A percentile compares a stretch with the other conserved stretches of the same genome.
Conservation (phyloP, 2,888 invertebrate genomes). For the Agriotes lineatus region DNA sequence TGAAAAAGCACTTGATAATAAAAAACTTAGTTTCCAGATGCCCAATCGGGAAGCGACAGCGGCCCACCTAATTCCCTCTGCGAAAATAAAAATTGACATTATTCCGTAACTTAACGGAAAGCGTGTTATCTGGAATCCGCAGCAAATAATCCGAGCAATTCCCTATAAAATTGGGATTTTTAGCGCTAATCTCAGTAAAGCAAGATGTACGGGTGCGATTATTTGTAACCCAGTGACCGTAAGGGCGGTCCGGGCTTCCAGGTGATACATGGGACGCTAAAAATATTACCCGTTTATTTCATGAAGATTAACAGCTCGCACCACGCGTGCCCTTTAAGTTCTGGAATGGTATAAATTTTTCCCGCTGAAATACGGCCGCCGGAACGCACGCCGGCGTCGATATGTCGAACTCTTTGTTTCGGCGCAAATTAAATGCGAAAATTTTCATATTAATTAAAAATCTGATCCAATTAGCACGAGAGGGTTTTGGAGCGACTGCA, state of each 20-base stretch:
- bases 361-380: background rate
- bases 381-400: conserved; percentile 46
- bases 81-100: background rate
- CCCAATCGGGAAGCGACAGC: no score
- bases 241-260: conserved; percentile 57
- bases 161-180: conserved; percentile 47
- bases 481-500: conserved; percentile 64
- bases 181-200: conserved; percentile 61
- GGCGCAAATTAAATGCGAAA: conserved; percentile 59
- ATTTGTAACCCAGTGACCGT: conserved; percentile 61
- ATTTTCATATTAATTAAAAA: conserved; percentile 68
- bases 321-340: conserved; percentile 15
- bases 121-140: conserved; percentile 9
- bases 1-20: no score
- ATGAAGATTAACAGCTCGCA: conserved; percentile 37
- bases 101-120: background rate
- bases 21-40: no score
- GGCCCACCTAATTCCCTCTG: no score
- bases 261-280: conserved; percentile 59
- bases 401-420: conserved; percentile 51
- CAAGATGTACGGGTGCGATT: conserved; percentile 63
- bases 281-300: conserved; percentile 55
- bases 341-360: conserved; percentile 17
- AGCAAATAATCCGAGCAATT: conserved; percentile 27
- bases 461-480: conserved; percentile 66